These are phyloP conservation scores for Oscheius sp. DNA, from an alignment of 2,888 invertebrate species.

Conservation along the genomic window DNA sequence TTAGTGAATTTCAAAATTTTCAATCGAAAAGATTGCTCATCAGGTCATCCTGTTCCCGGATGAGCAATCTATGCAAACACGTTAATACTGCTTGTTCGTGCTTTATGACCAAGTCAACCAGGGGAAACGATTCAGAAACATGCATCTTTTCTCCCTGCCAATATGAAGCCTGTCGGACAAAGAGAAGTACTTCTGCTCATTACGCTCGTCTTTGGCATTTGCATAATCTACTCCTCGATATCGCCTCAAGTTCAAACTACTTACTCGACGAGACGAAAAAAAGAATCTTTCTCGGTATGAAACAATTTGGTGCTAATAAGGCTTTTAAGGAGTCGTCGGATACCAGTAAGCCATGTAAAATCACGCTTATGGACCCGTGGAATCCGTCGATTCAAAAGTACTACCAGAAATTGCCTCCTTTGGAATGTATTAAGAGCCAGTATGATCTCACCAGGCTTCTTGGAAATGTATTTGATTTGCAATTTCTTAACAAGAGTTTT, in stretches of 20 bases:
- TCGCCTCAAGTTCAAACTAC: slow-evolving; percentile 10
- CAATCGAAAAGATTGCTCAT: too few relatives aligned
- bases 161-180: slow-evolving; percentile 2
- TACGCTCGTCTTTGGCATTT: neutral
- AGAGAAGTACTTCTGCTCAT: slow-evolving; percentile 18
- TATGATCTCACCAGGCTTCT: slow-evolving; percentile 58
- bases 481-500: slow-evolving; percentile 3
- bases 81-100: too few relatives aligned
- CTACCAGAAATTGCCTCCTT: slow-evolving; percentile 43
- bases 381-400: slow-evolving; percentile 61
- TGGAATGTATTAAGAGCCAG: slow-evolving; percentile 60
- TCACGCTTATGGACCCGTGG: slow-evolving; percentile 67
- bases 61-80: too few relatives aligned
- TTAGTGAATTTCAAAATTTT: too few relatives aligned
- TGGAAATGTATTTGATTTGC: slow-evolving; percentile 36
- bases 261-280: neutral
- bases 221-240: slow-evolving; percentile 11
- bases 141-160: neutral
- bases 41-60: too few relatives aligned
- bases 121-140: neutral
- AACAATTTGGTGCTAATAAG: neutral
- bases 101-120: too few relatives aligned
- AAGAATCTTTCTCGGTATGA: neutral
- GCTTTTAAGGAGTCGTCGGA: neutral
- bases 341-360: slow-evolving; percentile 18